Base-by-base conservation (phyloP, 2,113 vertebrate genomes). In the Heterotis niloticus region DNA sequence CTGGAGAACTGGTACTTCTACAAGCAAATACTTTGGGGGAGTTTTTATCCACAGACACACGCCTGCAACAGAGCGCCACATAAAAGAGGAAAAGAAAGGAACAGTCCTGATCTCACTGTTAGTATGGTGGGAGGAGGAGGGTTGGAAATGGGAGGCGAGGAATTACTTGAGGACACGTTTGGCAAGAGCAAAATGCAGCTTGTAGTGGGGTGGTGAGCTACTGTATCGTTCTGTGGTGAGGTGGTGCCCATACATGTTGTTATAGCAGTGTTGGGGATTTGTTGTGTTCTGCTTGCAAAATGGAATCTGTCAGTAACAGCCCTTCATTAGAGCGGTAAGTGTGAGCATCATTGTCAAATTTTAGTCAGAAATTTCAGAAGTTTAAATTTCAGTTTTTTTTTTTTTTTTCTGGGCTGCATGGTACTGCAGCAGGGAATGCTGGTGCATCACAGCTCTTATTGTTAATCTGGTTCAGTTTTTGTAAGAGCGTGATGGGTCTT, bases 41-140 rank as follows among this genome's bases (percentile, higher is more conserved):
- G 24, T 26, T 4, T 44, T 44, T 44, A n/a, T 34, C 17, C 28
- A 64, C 20, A 17, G 57, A 7, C 23, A 77, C 24, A 52, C 16
- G 80, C 71, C 54, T 72, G 66, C 68, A 71, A 82, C 81, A 78
- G 77, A 81, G 83, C 81, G 75, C 80, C 79, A 83, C 86, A 85
- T 65, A 87, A 77, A 79, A 10, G 18, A 12, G 64, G 75, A 51
- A 76, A 57, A 72, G 78, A 52, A 81, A 75, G 59, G 73, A 34
- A 67, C 62, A 24, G 5, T 82, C 29, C n/a, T 51, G 29, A 17
- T 26, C 67, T 60, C 57, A 20, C 57, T 44, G 54, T 57, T 24
- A 65, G 54, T 17, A 5, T 0, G 10, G 51, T n/a, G 65, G 52
- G 64, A 20, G 17, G 64, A 23, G 5, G 5, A 11, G 7, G 54